Conservation (phyloP, 2,888 invertebrate genomes). For the Drosophila picticornis region DNA sequence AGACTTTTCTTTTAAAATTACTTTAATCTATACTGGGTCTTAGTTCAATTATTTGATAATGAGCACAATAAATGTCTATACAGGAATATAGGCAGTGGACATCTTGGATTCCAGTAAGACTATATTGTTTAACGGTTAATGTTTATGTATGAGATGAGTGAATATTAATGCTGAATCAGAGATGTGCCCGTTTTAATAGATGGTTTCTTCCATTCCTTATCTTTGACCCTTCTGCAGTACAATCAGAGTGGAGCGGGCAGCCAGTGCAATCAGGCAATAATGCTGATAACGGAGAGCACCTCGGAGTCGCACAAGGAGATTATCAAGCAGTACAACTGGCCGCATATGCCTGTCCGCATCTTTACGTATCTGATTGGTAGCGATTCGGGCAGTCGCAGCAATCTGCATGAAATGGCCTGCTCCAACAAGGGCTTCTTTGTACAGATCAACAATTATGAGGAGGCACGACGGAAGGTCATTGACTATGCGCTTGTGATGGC, state of each 20-base stretch:
- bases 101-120: background rate
- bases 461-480: conserved; percentile 96
- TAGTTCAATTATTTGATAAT: no score
- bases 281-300: conserved; percentile 98
- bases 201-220: background rate
- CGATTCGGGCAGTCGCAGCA: conserved; percentile 94
- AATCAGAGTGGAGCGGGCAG: conserved; percentile 94
- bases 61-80: no score
- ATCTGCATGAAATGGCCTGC: conserved; percentile 98
- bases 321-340: conserved; percentile 94
- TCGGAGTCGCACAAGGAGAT: conserved; percentile 89
- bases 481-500: conserved; percentile 98
- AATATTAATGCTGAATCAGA: background rate
- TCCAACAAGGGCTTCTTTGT: conserved; percentile 95
- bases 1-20: background rate
- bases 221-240: conserved; percentile 87
- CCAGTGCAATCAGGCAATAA: conserved; percentile 99
- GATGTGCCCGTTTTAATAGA: no score
- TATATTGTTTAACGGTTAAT: background rate
- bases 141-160: no score
- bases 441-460: conserved; percentile 94
- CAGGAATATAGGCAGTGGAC: no score
- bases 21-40: no score
- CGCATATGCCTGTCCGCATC: conserved; percentile 96
- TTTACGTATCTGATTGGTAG: conserved; percentile 98